A percentile compares a stretch with the other conserved stretches of the same genome.
Evolutionary conservation across 2,113 vertebrate genomes (phyloP).

Genomic region (Boulengeromyrus knoepffleri): DNA sequence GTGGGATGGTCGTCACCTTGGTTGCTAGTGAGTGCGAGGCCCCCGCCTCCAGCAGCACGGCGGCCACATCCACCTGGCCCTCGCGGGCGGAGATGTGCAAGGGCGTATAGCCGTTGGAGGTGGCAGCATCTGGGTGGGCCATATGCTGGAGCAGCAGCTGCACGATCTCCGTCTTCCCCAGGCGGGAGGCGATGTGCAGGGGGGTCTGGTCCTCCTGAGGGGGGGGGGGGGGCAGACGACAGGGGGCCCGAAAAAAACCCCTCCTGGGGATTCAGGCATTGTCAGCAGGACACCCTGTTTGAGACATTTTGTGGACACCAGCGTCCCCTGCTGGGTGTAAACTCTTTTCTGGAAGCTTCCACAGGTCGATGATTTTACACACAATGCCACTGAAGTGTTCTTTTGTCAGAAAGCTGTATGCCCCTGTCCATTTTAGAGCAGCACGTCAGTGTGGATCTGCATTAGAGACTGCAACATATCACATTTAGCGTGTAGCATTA

Average conservation of each 20-base stretch:
- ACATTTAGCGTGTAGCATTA: neutral
- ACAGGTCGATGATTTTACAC: neutral
- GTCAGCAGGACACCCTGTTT: neutral
- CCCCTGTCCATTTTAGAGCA: neutral
- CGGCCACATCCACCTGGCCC: slow-evolving; percentile 87
- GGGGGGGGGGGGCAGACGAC: neutral
- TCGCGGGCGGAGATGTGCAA: slow-evolving; percentile 92
- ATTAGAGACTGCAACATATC: neutral
- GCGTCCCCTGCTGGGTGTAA: neutral
- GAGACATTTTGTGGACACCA: neutral
- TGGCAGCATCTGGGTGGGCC: slow-evolving; percentile 92
- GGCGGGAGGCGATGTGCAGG: slow-evolving; percentile 89
- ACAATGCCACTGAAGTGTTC: neutral
- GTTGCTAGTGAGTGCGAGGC: slow-evolving; percentile 88
- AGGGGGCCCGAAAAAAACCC: neutral
- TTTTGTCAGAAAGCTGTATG: neutral
- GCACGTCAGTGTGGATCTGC: neutral
- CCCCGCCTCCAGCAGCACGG: slow-evolving; percentile 84
- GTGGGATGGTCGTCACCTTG: slow-evolving; percentile 63
- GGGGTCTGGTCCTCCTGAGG: slow-evolving; percentile 94
- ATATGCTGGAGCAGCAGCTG: slow-evolving; percentile 93
- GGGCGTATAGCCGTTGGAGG: slow-evolving; percentile 87
- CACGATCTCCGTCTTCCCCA: slow-evolving; percentile 96
- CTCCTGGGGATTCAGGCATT: neutral
- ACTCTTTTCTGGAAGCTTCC: neutral